Evolutionary conservation across 2,113 vertebrate species (phyloP).

Genomic region (Phalacrocorax carbo): DNA sequence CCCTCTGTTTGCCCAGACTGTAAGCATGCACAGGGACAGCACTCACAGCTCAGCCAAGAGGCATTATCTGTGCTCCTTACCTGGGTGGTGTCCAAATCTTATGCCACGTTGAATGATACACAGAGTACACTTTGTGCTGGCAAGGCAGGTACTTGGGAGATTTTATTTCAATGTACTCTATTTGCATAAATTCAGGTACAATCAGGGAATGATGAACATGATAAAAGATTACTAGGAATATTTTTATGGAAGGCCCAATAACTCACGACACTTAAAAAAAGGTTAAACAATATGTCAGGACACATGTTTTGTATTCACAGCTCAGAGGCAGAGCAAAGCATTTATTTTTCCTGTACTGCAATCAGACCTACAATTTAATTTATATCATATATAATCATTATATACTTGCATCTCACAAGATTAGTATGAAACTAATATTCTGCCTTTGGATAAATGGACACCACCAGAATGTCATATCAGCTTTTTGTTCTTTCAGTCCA

Average conservation of each 20-base stretch:
- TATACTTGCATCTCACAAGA: background rate
- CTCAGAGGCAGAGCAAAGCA: background rate
- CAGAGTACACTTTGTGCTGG: background rate
- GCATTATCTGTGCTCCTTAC: background rate
- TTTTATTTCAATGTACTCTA: background rate
- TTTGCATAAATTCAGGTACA: background rate
- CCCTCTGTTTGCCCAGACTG: background rate
- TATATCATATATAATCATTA: background rate
- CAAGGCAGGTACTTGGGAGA: background rate
- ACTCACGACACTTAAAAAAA: background rate
- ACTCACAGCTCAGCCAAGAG: background rate
- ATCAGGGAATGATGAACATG: background rate
- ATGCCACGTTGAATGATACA: background rate
- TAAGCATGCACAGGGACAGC: background rate
- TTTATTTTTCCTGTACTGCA: background rate
- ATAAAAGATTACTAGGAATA: background rate
- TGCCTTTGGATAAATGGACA: background rate
- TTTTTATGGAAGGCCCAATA: background rate
- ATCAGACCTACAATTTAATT: background rate
- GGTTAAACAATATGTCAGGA: background rate
- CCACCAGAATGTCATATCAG: background rate
- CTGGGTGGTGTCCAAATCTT: background rate
- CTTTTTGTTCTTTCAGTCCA: background rate
- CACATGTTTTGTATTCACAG: background rate
- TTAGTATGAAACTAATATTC: background rate